Evolutionary conservation across 2,888 invertebrate genomes (phyloP).

Genomic region (Choreutis nemorana): DNA sequence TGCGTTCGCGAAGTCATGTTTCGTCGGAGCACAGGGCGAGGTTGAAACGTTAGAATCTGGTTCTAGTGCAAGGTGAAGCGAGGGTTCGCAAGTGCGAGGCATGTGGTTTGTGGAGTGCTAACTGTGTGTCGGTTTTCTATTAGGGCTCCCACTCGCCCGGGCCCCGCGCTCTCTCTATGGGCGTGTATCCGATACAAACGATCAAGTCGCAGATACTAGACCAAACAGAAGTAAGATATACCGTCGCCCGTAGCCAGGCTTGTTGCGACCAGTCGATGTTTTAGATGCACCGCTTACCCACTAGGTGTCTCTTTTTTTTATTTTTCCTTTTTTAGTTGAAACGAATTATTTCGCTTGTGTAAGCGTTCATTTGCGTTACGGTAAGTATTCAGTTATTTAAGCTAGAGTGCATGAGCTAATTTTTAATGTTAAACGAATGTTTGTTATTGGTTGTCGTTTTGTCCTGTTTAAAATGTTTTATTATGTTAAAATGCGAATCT

Average conservation of each 20-base stretch:
- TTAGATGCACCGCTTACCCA: slow-evolving; percentile 65
- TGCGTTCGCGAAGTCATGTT: slow-evolving; percentile 11
- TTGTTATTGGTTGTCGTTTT: slow-evolving; percentile 37
- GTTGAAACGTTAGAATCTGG: background rate
- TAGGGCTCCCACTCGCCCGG: slow-evolving; percentile 94
- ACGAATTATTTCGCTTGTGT: slow-evolving; percentile 3
- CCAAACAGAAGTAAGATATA: slow-evolving; percentile 90
- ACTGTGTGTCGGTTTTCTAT: slow-evolving; percentile 63
- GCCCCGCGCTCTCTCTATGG: slow-evolving; percentile 89
- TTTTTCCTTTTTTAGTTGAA: slow-evolving; percentile 7
- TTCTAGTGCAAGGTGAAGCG: slow-evolving; percentile 26
- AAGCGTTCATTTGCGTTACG: slow-evolving; percentile 1
- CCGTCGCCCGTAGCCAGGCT: slow-evolving; percentile 49
- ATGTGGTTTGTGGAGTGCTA: slow-evolving; percentile 68
- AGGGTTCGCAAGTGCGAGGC: slow-evolving; percentile 28
- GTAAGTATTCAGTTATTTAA: slow-evolving; percentile 21
- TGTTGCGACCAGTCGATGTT: slow-evolving; percentile 57
- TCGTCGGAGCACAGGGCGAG: too few relatives aligned
- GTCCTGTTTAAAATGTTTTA: background rate
- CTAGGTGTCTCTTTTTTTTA: slow-evolving; percentile 46
- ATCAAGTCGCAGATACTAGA: slow-evolving; percentile 87
- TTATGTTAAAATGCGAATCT: background rate
- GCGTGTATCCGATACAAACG: slow-evolving; percentile 88
- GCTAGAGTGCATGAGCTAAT: slow-evolving; percentile 24
- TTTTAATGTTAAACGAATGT: too few relatives aligned